Evolutionary conservation across 2,113 vertebrate genomes (phyloP), one percentile per base, ranked within the genome.

Genomic region (Cichladusa arquata): DNA sequence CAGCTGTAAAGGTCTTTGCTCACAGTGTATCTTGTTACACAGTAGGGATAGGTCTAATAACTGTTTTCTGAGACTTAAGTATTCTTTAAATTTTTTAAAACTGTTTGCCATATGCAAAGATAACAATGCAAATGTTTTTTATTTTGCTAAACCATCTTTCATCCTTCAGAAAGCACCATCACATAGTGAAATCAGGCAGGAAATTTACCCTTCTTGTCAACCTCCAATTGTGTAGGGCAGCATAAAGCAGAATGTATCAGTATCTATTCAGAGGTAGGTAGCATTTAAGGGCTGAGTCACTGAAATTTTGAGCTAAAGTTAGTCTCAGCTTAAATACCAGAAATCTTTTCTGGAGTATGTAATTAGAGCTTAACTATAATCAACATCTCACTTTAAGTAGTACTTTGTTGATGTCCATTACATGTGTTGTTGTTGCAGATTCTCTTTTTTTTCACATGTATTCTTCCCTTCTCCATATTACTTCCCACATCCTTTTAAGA

Each of bases 1-100:
- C 93, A 97, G 86, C 95, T 98, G 90, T 92, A 96, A 87, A 91
- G 57, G 95, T 97, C 89, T 97, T 97, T 95, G 94, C 94, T 95
- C 25, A 40, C 45, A 60, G 85, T 97, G 53, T 89, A 96, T 91
- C 83, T 78, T 92, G 77, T 92, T 96, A 96, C 85, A 81, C 87
- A 88, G 70, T 64, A 93, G 50, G 90, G 92, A 88, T 95, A 96
- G 66, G 74, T 97, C 64, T 98, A 98, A 98, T 98, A 95, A 98
- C 84, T 96, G 79, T 97, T 97, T 97, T 97, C 91, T 82, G 44
- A 87, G 80, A 72, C 78, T 81, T 84, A 34, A 74, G 47, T 85
- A 79, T 80, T 93, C 76, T 97, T 97, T 97, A 93, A 94, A 83
- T 74, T 89, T 72, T 65, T 84, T 34, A 73, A 2, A 93, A 57